Base-by-base conservation (phyloP, 1,140 invertebrate species). In the Bicyclus anynana region DNA sequence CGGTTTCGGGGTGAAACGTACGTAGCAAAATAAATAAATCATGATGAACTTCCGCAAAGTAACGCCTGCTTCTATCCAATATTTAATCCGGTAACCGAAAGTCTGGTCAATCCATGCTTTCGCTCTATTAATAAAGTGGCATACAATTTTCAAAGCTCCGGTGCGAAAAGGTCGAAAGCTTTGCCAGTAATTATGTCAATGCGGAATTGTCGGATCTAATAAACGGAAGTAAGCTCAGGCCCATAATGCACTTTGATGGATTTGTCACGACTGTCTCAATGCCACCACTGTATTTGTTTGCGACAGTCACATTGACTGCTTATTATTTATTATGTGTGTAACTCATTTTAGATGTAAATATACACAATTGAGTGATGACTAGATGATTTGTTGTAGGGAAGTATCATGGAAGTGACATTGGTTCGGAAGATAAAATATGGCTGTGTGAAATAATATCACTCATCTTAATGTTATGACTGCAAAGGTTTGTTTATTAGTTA, bases 181-280 rank as follows among this genome's bases (percentile, higher is more conserved):
- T 14, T 20, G 18, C 29, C n/a, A 20, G 38, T 51, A 51, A 37
- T 51, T 51, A 37, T 58, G 55, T 58, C 55, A 58, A 58, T 38
- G 55, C 55, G 55, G 55, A 58, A 58, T 37, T 58, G 21, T 35
- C 18, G 54, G 35, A 53, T 53, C 44, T 59, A 40, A 42, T 38
- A 49, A 59, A 52, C 57, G 57, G 57, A 59, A 59, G 33, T 51
- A 9, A n/a, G 37, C 48, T 49, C 33, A 40, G 40, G 35, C n/a
- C 14, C 29, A 37, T 40, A 27, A 44, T 20, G 23, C 42, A 54
- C 44, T 53, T 40, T 53, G 57, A 59, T 49, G 23, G 33, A 59
- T 59, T 26, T 59, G 35, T 59, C 57, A 59, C 50, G 57, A 48
- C 14, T 35, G 4, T 14, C 29, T 33, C 17, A 59, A 53, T 59